Evolutionary conservation across 2,113 vertebrate genomes (phyloP).

Genomic region (Cebus imitator): DNA sequence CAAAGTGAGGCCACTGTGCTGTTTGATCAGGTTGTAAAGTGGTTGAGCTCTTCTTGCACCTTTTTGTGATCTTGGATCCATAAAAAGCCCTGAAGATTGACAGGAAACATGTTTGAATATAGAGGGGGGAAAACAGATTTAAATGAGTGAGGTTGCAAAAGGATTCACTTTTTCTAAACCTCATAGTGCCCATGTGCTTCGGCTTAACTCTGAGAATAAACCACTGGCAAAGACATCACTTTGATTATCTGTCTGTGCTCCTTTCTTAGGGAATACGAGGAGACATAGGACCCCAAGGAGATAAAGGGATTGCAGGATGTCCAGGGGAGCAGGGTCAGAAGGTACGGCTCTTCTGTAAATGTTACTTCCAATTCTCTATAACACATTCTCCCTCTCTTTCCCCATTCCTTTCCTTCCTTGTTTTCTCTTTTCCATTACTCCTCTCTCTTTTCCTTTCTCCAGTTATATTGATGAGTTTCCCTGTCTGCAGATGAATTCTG

Average conservation of each 20-base stretch:
- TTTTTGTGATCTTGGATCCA: not conserved
- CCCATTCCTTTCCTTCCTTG: rapidly evolving
- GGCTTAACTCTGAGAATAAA: not conserved
- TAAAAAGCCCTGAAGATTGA: not conserved
- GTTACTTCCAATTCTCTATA: not conserved
- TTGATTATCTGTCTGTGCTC: not conserved
- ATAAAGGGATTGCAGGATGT: slow-evolving; percentile 59
- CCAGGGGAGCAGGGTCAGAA: slow-evolving; percentile 43
- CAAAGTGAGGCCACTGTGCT: not conserved
- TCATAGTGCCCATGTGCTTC: too few species aligned
- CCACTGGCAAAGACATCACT: not conserved
- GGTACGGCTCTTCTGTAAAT: slow-evolving; percentile 31
- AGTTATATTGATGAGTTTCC: not conserved
- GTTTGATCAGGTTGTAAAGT: not conserved
- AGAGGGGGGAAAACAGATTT: not conserved
- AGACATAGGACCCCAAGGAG: slow-evolving; percentile 49
- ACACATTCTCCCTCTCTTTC: not conserved
- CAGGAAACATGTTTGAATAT: not conserved
- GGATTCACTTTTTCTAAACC: not conserved
- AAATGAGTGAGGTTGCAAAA: not conserved
- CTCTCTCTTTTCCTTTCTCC: not conserved
- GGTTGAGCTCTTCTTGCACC: rapidly evolving
- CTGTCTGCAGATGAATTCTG: not conserved
- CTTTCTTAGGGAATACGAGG: slow-evolving; percentile 72
- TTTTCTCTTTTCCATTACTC: not conserved